A percentile compares a stretch with the other conserved stretches of the same genome.
Conservation (phyloP, 2,888 invertebrate genomes). For the Callyntrura guangdongensis region DNA sequence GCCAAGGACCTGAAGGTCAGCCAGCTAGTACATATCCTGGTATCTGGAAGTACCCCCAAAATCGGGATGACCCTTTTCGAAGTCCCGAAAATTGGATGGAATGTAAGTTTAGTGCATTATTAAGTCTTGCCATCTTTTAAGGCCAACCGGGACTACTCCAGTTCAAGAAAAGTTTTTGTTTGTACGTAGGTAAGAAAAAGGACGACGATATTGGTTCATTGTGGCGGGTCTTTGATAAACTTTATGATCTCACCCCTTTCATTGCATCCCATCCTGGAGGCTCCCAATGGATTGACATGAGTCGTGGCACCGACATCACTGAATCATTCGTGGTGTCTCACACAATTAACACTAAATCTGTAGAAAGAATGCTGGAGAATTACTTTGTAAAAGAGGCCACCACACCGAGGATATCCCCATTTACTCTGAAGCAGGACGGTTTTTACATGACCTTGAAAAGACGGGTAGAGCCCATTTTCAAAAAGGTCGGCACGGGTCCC, state of each 20-base stretch:
- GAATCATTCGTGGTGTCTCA: slow-evolving; percentile 93
- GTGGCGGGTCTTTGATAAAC: slow-evolving; percentile 85
- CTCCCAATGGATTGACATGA: slow-evolving; percentile 84
- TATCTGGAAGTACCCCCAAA: slow-evolving; percentile 87
- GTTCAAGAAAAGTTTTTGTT: no score
- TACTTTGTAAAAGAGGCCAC: slow-evolving; percentile 90
- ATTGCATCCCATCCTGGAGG: slow-evolving; percentile 87
- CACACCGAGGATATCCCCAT: slow-evolving; percentile 90
- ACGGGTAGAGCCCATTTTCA: slow-evolving; percentile 77
- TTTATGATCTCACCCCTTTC: slow-evolving; percentile 88
- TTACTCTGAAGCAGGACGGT: slow-evolving; percentile 91
- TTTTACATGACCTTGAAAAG: slow-evolving; percentile 91
- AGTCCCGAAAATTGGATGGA: slow-evolving; percentile 89
- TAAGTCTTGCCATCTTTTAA: no score
- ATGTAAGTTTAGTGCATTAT: slow-evolving; percentile 28
- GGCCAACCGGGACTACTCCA: no score
- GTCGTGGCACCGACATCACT: slow-evolving; percentile 91
- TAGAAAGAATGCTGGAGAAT: slow-evolving; percentile 89
- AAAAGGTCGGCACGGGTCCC: slow-evolving; percentile 83
- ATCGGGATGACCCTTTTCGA: slow-evolving; percentile 87
- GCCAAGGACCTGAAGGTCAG: neutral
- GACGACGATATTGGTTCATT: slow-evolving; percentile 83
- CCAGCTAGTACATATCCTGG: slow-evolving; percentile 85
- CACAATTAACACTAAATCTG: slow-evolving; percentile 87
- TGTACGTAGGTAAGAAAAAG: slow-evolving; percentile 79